Evolutionary conservation across 2,888 invertebrate genomes (phyloP).

Genomic region (Eudasyphora cyanicolor): DNA sequence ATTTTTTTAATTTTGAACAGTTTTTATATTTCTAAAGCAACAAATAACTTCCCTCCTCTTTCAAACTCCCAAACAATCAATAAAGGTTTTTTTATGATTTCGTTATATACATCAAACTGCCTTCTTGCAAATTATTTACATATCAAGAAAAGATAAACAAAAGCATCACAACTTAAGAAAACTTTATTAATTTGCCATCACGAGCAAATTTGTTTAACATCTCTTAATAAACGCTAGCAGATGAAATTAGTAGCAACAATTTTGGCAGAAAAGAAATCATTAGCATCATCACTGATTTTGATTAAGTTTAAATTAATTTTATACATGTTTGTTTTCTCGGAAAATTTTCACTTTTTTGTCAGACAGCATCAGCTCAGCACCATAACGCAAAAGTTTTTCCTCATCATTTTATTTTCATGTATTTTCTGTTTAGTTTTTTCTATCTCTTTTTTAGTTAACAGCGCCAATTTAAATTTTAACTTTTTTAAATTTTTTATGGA

Average conservation of each 20-base stretch:
- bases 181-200: slow-evolving; percentile 14
- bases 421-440: neutral
- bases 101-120: no score
- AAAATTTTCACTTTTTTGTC: no score
- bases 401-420: neutral
- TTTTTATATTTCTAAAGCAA: no score
- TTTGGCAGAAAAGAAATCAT: slow-evolving; percentile 6
- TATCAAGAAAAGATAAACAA: no score
- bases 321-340: neutral
- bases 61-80: no score
- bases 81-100: no score
- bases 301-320: slow-evolving; percentile 55
- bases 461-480: neutral
- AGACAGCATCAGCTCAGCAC: no score
- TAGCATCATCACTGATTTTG: slow-evolving; percentile 15
- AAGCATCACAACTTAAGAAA: neutral
- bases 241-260: slow-evolving; percentile 5
- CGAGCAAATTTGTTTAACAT: slow-evolving; percentile 30
- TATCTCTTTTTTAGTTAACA: neutral
- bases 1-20: no score
- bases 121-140: no score
- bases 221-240: neutral
- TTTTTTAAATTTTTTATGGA: neutral
- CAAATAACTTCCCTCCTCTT: no score
- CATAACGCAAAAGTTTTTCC: no score